phyloP scores from a whole-genome alignment of 2,797 vertebrate genomes.

The Chaunax sp. region DNA sequence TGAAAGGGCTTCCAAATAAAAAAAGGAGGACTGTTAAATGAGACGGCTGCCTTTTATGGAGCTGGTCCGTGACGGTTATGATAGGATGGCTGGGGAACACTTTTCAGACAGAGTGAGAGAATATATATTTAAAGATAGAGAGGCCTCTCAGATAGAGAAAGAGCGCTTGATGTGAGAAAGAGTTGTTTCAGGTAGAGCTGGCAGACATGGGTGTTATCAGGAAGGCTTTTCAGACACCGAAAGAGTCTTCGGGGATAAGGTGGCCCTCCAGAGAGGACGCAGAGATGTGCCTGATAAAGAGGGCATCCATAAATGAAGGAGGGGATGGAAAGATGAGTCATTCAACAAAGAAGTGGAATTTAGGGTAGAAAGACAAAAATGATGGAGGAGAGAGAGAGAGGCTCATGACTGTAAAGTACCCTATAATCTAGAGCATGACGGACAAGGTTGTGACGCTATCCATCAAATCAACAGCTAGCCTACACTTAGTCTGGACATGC shows the following conservation, averaged over 20 bases:
- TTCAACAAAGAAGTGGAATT: constrained; percentile 56
- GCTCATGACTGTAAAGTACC: constrained; percentile 29
- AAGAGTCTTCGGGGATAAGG: constrained; percentile 40
- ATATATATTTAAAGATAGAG: constrained; percentile 30
- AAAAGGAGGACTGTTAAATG: constrained; percentile 25
- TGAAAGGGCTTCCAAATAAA: constrained; percentile 30
- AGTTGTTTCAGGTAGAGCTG: constrained; percentile 40
- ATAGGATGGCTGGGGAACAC: constrained; percentile 27
- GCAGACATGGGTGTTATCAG: constrained; percentile 48
- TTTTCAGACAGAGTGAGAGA: constrained; percentile 39
- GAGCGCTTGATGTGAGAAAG: constrained; percentile 34
- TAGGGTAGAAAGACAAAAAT: constrained; percentile 32
- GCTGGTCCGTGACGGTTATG: constrained; percentile 31
- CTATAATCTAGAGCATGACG: constrained; percentile 36
- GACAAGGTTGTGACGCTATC: constrained; percentile 38
- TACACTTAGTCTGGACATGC: constrained; percentile 33
- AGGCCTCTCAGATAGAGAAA: constrained; percentile 41
- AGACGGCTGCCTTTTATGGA: constrained; percentile 27
- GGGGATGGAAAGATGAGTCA: constrained; percentile 59
- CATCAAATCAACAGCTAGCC: constrained; percentile 58
- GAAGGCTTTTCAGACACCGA: constrained; percentile 52
- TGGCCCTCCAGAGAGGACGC: constrained; percentile 33
- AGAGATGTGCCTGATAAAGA: constrained; percentile 52
- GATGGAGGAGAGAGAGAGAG: constrained; percentile 29
- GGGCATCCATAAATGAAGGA: constrained; percentile 51